Base-by-base conservation (phyloP, 2,113 vertebrate genomes). In the Thinocorus orbignyianus region DNA sequence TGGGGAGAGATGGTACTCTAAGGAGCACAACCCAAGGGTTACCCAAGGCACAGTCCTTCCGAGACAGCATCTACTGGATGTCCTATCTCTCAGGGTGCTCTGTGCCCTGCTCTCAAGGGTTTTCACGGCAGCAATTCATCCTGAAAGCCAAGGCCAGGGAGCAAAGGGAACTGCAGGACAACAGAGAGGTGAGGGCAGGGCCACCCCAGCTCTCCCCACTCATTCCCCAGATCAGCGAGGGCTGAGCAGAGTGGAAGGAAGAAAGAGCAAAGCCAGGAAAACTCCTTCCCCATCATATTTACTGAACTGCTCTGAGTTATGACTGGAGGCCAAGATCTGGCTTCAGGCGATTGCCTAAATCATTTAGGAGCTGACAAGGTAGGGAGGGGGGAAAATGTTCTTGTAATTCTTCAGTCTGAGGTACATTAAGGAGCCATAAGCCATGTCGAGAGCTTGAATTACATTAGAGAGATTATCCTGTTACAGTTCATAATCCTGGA, bases 391-490 rank as follows among this genome's bases (percentile, higher is more conserved):
- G 96, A 95, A 97, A 97, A 97, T 98, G 98, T 98, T 98, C 98
- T 98, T 98, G 97, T 98, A 98, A 98, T 98, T 98, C 98, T 98
- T 98, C 98, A 98, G 98, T 98, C 98, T 98, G 98, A 98, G 98
- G 98, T 98, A 98, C 98, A 98, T 98, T 98, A 98, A 98, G 98
- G 98, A 98, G 98, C 98, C 98, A 98, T 98, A 98, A 98, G 98
- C 98, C 98, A 98, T 98, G 98, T 98, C 98, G 97, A 98, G 98
- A 98, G 98, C 98, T 98, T 98, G 98, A 98, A 98, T 98, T 98
- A 98, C 98, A 98, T 98, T 98, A 98, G 97, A 97, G 98, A 98
- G 98, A 98, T 98, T 98, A 98, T 98, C 98, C 98, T 98, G 98
- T 98, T 98, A 98, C 98, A 98, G 98, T 98, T 98, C 98, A 98